These are phyloP conservation scores for Drosophila sordidula DNA, from an alignment of 2,888 invertebrate genomes.

Conservation along the genomic window DNA sequence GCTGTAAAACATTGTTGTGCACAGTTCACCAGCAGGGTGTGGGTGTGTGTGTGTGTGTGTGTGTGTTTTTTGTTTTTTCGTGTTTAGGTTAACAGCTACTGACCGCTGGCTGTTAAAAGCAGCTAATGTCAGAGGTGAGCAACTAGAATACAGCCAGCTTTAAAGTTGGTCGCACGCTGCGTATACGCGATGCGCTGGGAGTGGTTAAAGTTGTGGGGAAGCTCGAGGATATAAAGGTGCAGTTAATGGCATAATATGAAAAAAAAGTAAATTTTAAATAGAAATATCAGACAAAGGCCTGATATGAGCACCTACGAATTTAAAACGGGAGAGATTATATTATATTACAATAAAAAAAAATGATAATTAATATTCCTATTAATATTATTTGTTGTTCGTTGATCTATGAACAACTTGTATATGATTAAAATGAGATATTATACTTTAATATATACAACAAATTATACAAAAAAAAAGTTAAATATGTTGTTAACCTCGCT, in stretches of 20 bases:
- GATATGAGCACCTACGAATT: too few relatives aligned
- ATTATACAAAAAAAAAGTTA: background rate
- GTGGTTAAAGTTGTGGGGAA: background rate
- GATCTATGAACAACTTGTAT: background rate
- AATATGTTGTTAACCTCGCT: background rate
- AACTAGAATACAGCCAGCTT: slow-evolving; percentile 36
- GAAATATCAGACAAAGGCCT: too few relatives aligned
- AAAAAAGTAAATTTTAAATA: too few relatives aligned
- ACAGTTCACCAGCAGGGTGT: slow-evolving; percentile 6
- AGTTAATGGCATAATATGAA: background rate
- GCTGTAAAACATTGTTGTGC: slow-evolving; percentile 47
- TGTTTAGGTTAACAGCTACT: slow-evolving; percentile 39
- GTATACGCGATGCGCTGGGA: slow-evolving; percentile 38
- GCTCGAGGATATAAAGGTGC: background rate
- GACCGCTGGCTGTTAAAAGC: slow-evolving; percentile 48
- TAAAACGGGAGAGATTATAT: too few relatives aligned
- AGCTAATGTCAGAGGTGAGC: slow-evolving; percentile 37
- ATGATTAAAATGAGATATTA: background rate
- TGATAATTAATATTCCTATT: too few relatives aligned
- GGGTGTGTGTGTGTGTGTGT: slow-evolving; percentile 12
- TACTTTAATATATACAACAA: background rate
- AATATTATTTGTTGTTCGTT: too few relatives aligned
- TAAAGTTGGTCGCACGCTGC: slow-evolving; percentile 34
- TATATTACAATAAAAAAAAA: too few relatives aligned
- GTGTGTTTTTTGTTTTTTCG: slow-evolving; percentile 26